Base-by-base conservation (phyloP, 2,797 vertebrate genomes). In the Pitangus sulphuratus region DNA sequence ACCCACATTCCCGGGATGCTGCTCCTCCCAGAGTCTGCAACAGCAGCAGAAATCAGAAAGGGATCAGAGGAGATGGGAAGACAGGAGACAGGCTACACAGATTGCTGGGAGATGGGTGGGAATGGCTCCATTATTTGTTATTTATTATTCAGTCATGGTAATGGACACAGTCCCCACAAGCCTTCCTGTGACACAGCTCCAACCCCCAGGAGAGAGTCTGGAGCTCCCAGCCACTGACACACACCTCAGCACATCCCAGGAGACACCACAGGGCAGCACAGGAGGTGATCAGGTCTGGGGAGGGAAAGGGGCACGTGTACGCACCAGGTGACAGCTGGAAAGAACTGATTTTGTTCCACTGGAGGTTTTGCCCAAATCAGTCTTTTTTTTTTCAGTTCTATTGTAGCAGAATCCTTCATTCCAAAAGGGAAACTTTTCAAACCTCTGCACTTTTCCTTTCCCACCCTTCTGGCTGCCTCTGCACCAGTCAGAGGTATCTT, bases 181-280 rank as follows among this genome's bases (percentile, higher is more conserved):
- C 21, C 42, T 30, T 24, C 9, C 69, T 16, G 64, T 21, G 83
- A 62, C 14, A 61, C 44, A 76, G 58, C 37, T 72, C 68, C 8
- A 4, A 39, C 5, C 31, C 75, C 58, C 28, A 7, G 48, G 31
- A 56, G 20, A 18, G 21, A 78, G 47, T 60, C 48, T 0, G 2
- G 62, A 45, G 69, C 54, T 74, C 28, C 54, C 0, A 0, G 28
- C 35, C 45, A 11, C 26, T 1, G 1, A 14, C 19, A 44, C 15
- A 22, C 6, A 1, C 1, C 10, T 5, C 22, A 54, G 37, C 28
- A 8, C 26, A 4, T 30, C 50, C 16, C 0, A 0, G 35, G 28
- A 33, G 15, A 12, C 0, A 10, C 17, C 40, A 21, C n/a, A 14
- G 1, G 2, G 72, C 26, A 39, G 45, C 20, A 4, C 2, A 1